Conservation (phyloP, 2,888 invertebrate species). For the Latrodectus elegans region DNA sequence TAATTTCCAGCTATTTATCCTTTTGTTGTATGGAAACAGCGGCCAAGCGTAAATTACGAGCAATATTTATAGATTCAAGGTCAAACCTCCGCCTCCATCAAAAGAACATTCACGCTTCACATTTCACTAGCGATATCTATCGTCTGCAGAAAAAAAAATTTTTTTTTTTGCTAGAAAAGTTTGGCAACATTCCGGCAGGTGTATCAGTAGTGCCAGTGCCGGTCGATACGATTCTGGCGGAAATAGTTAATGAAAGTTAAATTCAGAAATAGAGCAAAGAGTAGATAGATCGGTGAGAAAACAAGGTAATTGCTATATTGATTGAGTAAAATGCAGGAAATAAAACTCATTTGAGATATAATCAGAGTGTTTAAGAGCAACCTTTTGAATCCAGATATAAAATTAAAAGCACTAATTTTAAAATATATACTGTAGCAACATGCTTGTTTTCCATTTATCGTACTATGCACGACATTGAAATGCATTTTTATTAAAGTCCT, state of each 20-base stretch:
- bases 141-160: slow-evolving; percentile 31
- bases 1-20: slow-evolving; percentile 39
- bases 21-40: slow-evolving; percentile 56
- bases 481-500: too few relatives aligned
- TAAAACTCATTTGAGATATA: too few relatives aligned
- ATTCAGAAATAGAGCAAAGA: slow-evolving; percentile 44
- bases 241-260: slow-evolving; percentile 35
- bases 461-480: too few relatives aligned
- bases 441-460: too few relatives aligned
- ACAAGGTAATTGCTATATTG: not conserved
- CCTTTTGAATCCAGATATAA: too few relatives aligned
- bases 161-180: slow-evolving; percentile 10
- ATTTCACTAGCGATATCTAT: slow-evolving; percentile 12
- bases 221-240: slow-evolving; percentile 61
- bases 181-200: slow-evolving; percentile 48
- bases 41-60: slow-evolving; percentile 28
- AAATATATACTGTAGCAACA: too few relatives aligned
- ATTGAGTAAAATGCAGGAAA: too few relatives aligned
- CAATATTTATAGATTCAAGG: slow-evolving; percentile 48
- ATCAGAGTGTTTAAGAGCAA: too few relatives aligned
- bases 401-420: too few relatives aligned
- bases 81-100: slow-evolving; percentile 15
- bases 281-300: not conserved
- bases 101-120: slow-evolving; percentile 32
- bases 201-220: slow-evolving; percentile 56